Conservation (phyloP, 2,797 vertebrate species). For the Cryptoblepharus egeriae region DNA sequence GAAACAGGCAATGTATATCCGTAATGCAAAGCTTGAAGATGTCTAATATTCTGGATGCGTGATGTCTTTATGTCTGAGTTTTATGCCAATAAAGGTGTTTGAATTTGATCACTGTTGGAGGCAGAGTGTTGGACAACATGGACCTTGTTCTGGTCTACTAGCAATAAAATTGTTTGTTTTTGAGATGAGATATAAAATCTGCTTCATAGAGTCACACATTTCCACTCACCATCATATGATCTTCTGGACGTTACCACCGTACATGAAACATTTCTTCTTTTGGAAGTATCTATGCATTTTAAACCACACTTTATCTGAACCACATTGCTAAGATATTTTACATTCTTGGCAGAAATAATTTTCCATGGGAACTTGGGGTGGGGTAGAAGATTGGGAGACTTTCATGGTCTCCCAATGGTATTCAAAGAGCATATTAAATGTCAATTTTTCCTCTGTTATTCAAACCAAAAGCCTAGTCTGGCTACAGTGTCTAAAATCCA, state of each 20-base stretch:
- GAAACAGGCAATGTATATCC: too few relatives aligned
- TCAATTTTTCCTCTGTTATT: conserved; percentile 62
- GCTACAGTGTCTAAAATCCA: conserved; percentile 38
- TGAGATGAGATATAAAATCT: neutral
- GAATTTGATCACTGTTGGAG: neutral
- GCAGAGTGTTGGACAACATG: neutral
- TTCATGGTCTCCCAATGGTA: conserved; percentile 55
- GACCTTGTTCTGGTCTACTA: neutral
- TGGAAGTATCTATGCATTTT: conserved; percentile 49
- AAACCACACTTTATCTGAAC: conserved; percentile 48
- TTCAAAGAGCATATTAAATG: conserved; percentile 67
- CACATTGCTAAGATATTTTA: conserved; percentile 1
- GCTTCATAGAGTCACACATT: accelerated
- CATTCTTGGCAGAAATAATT: conserved; percentile 62
- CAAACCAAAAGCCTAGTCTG: conserved; percentile 33
- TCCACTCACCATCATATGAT: conserved; percentile 22
- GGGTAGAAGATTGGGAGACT: too few relatives aligned
- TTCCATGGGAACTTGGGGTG: conserved; percentile 55
- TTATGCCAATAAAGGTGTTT: too few relatives aligned
- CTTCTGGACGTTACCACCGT: conserved; percentile 32
- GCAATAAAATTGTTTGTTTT: neutral
- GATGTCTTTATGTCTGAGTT: too few relatives aligned
- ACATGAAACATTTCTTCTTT: conserved; percentile 52
- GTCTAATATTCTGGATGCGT: too few relatives aligned
- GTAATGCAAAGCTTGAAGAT: too few relatives aligned